A percentile compares a stretch with the other conserved stretches of the same genome.
phyloP scores from a whole-genome alignment of 2,797 vertebrate species.

The Diplodus sargus region DNA sequence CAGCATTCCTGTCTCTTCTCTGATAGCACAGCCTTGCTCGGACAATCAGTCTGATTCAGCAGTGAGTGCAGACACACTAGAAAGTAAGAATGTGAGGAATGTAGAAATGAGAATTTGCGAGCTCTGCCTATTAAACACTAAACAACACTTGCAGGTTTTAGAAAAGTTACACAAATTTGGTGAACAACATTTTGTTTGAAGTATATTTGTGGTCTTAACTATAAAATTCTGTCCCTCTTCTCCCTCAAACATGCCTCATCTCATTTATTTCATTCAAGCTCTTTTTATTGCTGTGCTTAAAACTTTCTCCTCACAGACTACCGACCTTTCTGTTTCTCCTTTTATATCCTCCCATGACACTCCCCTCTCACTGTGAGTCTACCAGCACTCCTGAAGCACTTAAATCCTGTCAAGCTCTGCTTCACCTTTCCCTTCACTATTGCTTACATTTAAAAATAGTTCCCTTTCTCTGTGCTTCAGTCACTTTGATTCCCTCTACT shows the following conservation, averaged over 20 bases:
- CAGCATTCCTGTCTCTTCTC: neutral
- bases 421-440: constrained; percentile 22
- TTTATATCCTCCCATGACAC: constrained; percentile 32
- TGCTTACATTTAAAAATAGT: constrained; percentile 26
- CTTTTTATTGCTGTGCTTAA: constrained; percentile 3
- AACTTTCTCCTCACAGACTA: constrained; percentile 6
- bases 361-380: constrained; percentile 15
- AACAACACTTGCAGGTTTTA: neutral
- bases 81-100: constrained; percentile 37
- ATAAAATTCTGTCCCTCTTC: neutral
- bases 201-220: neutral
- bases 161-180: neutral
- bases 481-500: constrained; percentile 14
- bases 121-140: constrained; percentile 16
- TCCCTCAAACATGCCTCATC: neutral
- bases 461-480: constrained; percentile 18
- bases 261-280: constrained; percentile 2
- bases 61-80: neutral
- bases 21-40: neutral
- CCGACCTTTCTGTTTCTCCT: constrained; percentile 9
- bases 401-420: constrained; percentile 32
- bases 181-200: neutral
- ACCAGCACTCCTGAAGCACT: constrained; percentile 36
- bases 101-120: neutral
- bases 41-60: neutral